These are phyloP conservation scores for Drosophila bipectinata DNA, from an alignment of 1,140 invertebrate species.

Conservation along the genomic window DNA sequence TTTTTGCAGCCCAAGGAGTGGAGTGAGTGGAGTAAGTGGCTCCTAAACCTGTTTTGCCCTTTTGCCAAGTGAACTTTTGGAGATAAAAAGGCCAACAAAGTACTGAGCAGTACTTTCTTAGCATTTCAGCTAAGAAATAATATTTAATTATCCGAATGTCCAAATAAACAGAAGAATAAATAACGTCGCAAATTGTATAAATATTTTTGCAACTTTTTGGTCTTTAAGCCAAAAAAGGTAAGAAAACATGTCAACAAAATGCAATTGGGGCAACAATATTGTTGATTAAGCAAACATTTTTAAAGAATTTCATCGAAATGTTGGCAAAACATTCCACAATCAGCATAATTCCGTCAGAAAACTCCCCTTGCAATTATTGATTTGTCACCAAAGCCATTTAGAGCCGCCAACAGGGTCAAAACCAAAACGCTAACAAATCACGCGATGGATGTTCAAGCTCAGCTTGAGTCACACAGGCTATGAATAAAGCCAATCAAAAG, in stretches of 20 bases:
- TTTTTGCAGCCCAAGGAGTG: constrained; percentile 31
- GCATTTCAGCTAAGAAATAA: constrained; percentile 4
- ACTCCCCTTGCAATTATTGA: constrained; percentile 40
- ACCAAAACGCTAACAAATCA: constrained; percentile 64
- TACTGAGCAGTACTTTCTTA: too few species aligned
- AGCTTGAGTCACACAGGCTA: constrained; percentile 50
- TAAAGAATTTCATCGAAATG: constrained; percentile 9
- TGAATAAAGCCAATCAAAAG: constrained; percentile 55
- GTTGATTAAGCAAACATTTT: constrained; percentile 2
- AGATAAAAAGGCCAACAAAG: constrained; percentile 7
- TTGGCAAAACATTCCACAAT: background rate
- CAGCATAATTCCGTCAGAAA: background rate
- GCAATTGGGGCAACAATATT: background rate
- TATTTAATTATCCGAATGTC: constrained; percentile 49
- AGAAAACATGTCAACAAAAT: background rate
- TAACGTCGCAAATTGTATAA: constrained; percentile 48
- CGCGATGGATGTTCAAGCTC: constrained; percentile 50
- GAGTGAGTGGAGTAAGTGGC: background rate
- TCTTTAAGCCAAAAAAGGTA: background rate
- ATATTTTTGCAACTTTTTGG: constrained; percentile 45
- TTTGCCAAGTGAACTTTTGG: constrained; percentile 6
- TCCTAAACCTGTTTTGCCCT: constrained; percentile 12
- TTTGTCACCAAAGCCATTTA: constrained; percentile 42
- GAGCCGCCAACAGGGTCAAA: constrained; percentile 64
- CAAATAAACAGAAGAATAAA: constrained; percentile 31